Evolutionary conservation across 2,888 invertebrate genomes (phyloP).

Genomic region (Adelognathus sp.): DNA sequence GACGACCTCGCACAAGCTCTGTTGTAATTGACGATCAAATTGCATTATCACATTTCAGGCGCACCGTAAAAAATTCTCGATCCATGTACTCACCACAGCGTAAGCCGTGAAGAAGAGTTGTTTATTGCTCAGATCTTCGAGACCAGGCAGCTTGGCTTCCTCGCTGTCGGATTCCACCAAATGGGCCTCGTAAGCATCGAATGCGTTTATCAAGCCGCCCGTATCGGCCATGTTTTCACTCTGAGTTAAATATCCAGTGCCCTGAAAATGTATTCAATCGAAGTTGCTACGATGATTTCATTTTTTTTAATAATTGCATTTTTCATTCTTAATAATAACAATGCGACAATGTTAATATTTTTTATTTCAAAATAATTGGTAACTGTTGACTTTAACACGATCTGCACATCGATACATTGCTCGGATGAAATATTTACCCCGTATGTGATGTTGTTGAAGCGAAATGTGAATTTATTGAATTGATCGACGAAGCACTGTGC

Average conservation of each 20-base stretch:
- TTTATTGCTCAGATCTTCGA: conserved; percentile 84
- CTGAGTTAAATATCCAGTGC: conserved; percentile 84
- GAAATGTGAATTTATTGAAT: conserved; percentile 82
- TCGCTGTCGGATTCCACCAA: conserved; percentile 58
- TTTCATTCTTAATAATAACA: too few species aligned
- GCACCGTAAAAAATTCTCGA: too few species aligned
- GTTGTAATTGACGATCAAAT: conserved; percentile 62
- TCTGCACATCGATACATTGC: background rate
- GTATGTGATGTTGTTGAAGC: conserved; percentile 83
- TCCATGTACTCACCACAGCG: conserved; percentile 84
- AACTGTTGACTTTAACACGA: background rate
- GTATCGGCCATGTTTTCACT: conserved; percentile 95
- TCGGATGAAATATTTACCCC: conserved; percentile 57
- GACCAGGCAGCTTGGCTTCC: conserved; percentile 84
- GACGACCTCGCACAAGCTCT: conserved; percentile 90
- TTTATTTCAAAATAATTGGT: too few species aligned
- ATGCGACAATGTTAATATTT: too few species aligned
- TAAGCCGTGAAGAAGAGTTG: conserved; percentile 90
- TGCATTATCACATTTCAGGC: too few species aligned
- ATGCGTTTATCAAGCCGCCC: conserved; percentile 90
- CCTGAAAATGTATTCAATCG: conserved; percentile 77
- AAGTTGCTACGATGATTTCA: too few species aligned
- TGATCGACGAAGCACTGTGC: conserved; percentile 87
- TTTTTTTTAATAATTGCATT: too few species aligned
- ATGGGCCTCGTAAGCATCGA: conserved; percentile 83